Conservation (phyloP, 2,113 vertebrate species). For the Leptobrachium leishanense region DNA sequence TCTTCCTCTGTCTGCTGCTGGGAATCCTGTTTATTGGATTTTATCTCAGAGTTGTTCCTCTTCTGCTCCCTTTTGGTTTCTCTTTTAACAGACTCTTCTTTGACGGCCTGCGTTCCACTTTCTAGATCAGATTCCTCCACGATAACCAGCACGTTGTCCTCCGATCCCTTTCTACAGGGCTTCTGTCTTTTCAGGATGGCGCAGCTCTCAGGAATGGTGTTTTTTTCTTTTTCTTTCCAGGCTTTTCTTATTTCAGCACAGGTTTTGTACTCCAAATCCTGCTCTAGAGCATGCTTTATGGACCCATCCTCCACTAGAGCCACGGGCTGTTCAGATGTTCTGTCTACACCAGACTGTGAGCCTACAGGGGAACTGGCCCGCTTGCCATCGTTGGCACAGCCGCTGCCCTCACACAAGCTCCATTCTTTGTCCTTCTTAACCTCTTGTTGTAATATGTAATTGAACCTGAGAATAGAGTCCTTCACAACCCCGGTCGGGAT, state of each 20-base stretch:
- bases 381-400: neutral
- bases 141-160: constrained; percentile 56
- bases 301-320: neutral
- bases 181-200: neutral
- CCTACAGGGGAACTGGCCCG: neutral
- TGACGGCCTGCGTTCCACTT: neutral
- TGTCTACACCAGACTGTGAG: neutral
- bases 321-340: neutral
- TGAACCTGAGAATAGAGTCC: constrained; percentile 68
- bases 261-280: constrained; percentile 58
- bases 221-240: constrained; percentile 69
- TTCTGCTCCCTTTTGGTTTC: constrained; percentile 24
- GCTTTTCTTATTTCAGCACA: constrained; percentile 68
- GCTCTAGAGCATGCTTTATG: neutral
- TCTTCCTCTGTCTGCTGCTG: neutral
- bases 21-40: neutral
- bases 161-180: neutral
- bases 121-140: constrained; percentile 63
- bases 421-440: constrained; percentile 40
- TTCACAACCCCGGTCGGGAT: constrained; percentile 71
- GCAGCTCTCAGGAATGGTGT: constrained; percentile 33
- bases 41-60: neutral
- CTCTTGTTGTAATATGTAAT: constrained; percentile 52
- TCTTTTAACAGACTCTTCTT: constrained; percentile 4
- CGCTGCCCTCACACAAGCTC: neutral